Base-by-base conservation (phyloP, 1,140 invertebrate species). In the Caerostris darwini region DNA sequence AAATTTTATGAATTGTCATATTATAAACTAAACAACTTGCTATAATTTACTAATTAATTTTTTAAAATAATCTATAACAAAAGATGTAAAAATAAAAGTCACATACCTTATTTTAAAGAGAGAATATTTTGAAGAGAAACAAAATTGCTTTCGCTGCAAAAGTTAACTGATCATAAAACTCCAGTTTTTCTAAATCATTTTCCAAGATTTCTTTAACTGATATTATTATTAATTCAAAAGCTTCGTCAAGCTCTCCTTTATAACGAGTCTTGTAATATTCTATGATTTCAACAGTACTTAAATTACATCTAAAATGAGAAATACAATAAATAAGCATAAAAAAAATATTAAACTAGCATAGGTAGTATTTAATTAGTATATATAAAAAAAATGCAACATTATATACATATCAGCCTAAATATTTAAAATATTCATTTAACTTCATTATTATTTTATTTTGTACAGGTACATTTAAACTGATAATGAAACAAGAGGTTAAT, bases 241-340 rank as follows among this genome's bases (percentile, higher is more conserved):
- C 86, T 93, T 93, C 91, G 14, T 93, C 91, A 59, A 59, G 53
- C 69, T 93, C 91, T 8, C 59, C 64, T 87, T 93, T 53, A 50
- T 54, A n/a, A 77, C 64, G 91, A 34, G 69, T 14, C 17, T 56
- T 19, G 54, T 93, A 93, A 4, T 87, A 12, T 50, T 69, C 58
- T 58, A 57, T 54, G 12, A 93, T 61, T 86, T 93, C 61, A 17
- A 34, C 53, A 5, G 82, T 71, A 86, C 53, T 69, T 58, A 93
- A 87, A 34, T 69, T 7, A 50, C 91, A 93, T 59, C 91, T 93
- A 57, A 50, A 93, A 93, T 0, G 85, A 85, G 14, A 53, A 61
- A n/a, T 69, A 10, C 14, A 77, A 3, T 1, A 71, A 77, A 10
- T 12, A 58, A 12, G 5, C n/a, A 53, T 3, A 7, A 59, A 87